phyloP scores from a whole-genome alignment of 2,797 vertebrate genomes.

The Oryzias sinensis region DNA sequence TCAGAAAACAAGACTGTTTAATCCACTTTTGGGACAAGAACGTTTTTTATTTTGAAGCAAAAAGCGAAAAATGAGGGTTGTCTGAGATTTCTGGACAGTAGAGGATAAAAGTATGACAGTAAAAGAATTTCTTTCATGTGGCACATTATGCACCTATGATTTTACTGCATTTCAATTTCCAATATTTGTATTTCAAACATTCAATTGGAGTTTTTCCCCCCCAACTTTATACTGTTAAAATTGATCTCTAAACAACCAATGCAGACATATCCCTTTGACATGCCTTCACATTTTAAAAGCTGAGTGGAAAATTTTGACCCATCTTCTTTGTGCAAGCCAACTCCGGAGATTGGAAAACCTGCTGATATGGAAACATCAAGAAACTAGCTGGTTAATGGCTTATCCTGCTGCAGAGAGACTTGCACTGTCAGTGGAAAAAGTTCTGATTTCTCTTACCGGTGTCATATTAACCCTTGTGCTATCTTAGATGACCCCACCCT shows the following conservation, averaged over 20 bases:
- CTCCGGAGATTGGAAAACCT: constrained; percentile 33
- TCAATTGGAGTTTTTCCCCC: no score
- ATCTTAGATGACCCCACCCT: no score
- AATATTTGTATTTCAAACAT: not conserved
- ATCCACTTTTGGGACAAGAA: no score
- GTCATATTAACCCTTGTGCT: not conserved
- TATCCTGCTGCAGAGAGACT: constrained; percentile 31
- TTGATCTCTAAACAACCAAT: no score
- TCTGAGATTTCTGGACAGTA: no score
- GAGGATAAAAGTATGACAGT: not conserved
- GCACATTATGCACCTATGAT: no score
- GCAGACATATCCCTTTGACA: not conserved
- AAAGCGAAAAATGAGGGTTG: no score
- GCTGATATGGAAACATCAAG: constrained; percentile 47
- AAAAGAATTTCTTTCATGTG: not conserved
- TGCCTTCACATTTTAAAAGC: not conserved
- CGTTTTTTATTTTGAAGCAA: no score
- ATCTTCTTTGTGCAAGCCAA: constrained; percentile 1
- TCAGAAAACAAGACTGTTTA: no score
- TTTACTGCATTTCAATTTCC: not conserved
- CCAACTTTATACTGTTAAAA: no score
- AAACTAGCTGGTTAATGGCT: constrained; percentile 54
- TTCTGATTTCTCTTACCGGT: not conserved
- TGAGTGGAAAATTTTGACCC: constrained; percentile 3
- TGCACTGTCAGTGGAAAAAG: constrained; percentile 60